phyloP scores from a whole-genome alignment of 2,797 vertebrate species.

The Acipenser ruthenus region DNA sequence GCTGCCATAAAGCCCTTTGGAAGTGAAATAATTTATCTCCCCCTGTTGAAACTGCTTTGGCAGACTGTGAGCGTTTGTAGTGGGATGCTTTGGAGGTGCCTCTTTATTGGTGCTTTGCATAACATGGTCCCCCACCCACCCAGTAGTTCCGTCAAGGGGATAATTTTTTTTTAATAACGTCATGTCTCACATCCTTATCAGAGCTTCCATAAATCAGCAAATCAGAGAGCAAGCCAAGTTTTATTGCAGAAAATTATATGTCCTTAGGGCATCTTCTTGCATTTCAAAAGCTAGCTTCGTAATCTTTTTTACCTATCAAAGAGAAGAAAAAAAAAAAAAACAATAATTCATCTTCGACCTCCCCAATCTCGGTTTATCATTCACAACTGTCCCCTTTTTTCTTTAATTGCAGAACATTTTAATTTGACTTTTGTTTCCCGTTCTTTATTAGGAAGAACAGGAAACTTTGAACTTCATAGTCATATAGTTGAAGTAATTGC shows the following conservation, averaged over 20 bases:
- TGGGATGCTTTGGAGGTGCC: slow-evolving; percentile 5
- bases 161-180: slow-evolving; percentile 94
- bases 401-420: slow-evolving; percentile 64
- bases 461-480: not conserved
- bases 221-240: slow-evolving; percentile 79
- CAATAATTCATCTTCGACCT: slow-evolving; percentile 79
- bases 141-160: slow-evolving; percentile 66
- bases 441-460: slow-evolving; percentile 49
- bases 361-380: slow-evolving; percentile 61
- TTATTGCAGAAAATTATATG: slow-evolving; percentile 67
- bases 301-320: slow-evolving; percentile 84
- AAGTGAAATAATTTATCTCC: not conserved
- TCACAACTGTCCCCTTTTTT: slow-evolving; percentile 74
- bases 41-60: not conserved
- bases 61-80: not conserved
- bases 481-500: not conserved
- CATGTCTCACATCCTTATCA: slow-evolving; percentile 80
- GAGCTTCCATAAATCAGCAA: slow-evolving; percentile 84
- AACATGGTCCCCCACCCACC: slow-evolving; percentile 22
- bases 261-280: slow-evolving; percentile 87
- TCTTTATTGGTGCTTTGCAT: slow-evolving; percentile 15
- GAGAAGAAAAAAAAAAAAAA: slow-evolving; percentile 52
- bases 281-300: slow-evolving; percentile 80
- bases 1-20: not conserved
- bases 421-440: slow-evolving; percentile 72